A percentile compares a stretch with the other conserved stretches of the same genome.
Evolutionary conservation across 2,113 vertebrate species (phyloP).

Genomic region (Periophthalmus modestus): DNA sequence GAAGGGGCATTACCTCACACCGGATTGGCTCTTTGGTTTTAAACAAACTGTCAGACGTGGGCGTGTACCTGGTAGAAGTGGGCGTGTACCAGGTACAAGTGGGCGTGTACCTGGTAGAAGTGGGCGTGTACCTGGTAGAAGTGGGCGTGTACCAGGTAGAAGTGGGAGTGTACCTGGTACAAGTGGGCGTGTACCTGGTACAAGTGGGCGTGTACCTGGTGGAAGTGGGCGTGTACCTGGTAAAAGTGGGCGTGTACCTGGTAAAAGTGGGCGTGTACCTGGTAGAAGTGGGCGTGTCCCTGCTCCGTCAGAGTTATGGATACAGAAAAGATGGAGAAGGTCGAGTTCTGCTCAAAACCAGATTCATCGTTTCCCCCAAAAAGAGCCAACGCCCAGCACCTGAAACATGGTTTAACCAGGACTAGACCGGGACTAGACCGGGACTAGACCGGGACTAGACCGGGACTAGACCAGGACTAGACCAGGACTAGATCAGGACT

Average conservation of each 20-base stretch:
- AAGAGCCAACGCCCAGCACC: slow-evolving; percentile 93
- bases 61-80: too few species aligned
- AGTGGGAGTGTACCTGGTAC: too few species aligned
- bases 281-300: slow-evolving; percentile 90
- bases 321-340: slow-evolving; percentile 94
- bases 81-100: too few species aligned
- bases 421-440: neutral
- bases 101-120: too few species aligned
- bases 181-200: slow-evolving; percentile 88
- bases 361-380: slow-evolving; percentile 95
- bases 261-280: slow-evolving; percentile 73
- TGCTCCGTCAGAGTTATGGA: slow-evolving; percentile 93
- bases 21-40: too few species aligned
- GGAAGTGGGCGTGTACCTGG: too few species aligned
- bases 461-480: neutral
- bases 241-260: too few species aligned
- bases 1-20: too few species aligned
- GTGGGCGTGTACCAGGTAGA: too few species aligned
- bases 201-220: too few species aligned
- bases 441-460: neutral
- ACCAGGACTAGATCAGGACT: neutral
- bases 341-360: slow-evolving; percentile 94
- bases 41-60: too few species aligned
- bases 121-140: too few species aligned
- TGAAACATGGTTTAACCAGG: slow-evolving; percentile 41